These are phyloP conservation scores for Etheostoma perlongum DNA, from an alignment of 2,797 vertebrate species.

Conservation along the genomic window DNA sequence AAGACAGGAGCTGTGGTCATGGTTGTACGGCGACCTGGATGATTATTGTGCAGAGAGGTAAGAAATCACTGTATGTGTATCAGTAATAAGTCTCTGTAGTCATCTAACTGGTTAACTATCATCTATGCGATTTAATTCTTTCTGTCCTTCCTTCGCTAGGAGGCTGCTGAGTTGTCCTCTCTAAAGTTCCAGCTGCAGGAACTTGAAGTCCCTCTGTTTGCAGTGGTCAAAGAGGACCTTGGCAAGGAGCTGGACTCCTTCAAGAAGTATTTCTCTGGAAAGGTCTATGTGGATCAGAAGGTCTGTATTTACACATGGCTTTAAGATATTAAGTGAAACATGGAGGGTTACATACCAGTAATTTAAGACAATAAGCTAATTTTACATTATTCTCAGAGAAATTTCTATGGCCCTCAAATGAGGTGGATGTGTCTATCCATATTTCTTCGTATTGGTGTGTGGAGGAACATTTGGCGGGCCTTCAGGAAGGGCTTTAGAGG, in stretches of 20 bases:
- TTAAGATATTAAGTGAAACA: neutral
- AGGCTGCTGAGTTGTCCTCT: slow-evolving; percentile 90
- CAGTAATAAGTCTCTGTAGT: neutral
- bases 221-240: slow-evolving; percentile 93
- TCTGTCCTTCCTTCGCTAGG: slow-evolving; percentile 42
- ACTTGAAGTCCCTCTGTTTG: slow-evolving; percentile 91
- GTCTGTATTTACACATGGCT: slow-evolving; percentile 70
- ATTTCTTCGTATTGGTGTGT: slow-evolving; percentile 88
- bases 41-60: slow-evolving; percentile 97
- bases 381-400: slow-evolving; percentile 79
- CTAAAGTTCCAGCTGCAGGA: slow-evolving; percentile 91
- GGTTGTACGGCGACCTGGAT: slow-evolving; percentile 93
- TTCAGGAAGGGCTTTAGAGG: slow-evolving; percentile 87
- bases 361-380: slow-evolving; percentile 42
- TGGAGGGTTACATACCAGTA: neutral
- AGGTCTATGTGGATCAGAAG: slow-evolving; percentile 93
- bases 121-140: neutral
- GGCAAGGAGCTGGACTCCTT: slow-evolving; percentile 91
- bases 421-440: slow-evolving; percentile 87
- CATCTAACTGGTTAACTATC: neutral
- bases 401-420: slow-evolving; percentile 89
- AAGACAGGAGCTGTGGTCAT: slow-evolving; percentile 91
- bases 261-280: slow-evolving; percentile 92
- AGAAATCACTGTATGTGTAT: neutral
- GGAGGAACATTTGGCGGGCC: slow-evolving; percentile 88